Evolutionary conservation across 2,888 invertebrate genomes (phyloP).

Genomic region (Acanthopleura granulata): DNA sequence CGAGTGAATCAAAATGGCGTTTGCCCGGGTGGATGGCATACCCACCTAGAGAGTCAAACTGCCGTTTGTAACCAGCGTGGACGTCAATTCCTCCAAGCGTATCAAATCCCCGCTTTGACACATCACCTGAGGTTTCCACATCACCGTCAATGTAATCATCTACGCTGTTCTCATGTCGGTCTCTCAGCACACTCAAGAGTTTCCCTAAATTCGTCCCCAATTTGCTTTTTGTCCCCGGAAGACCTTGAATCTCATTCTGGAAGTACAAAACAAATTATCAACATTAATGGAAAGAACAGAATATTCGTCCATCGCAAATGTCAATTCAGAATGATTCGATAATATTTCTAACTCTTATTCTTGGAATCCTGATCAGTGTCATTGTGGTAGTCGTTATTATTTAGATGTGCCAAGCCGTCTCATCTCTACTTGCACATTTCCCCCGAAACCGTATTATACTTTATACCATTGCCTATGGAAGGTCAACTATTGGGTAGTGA

Average conservation of each 20-base stretch:
- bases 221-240: background rate
- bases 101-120: conserved; percentile 4
- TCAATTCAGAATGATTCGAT: too few species aligned
- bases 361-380: too few species aligned
- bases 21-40: background rate
- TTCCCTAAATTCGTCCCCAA: background rate
- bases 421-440: too few species aligned
- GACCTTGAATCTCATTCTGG: background rate
- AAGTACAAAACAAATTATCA: background rate
- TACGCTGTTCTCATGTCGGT: background rate
- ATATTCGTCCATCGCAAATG: too few species aligned
- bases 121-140: background rate
- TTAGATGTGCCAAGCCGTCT: too few species aligned
- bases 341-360: too few species aligned
- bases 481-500: too few species aligned
- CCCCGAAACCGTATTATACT: too few species aligned
- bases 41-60: conserved; percentile 16
- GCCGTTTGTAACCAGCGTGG: background rate
- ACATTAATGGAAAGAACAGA: too few species aligned
- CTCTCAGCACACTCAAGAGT: conserved; percentile 5
- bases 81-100: conserved; percentile 5
- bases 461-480: too few species aligned
- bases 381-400: too few species aligned
- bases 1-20: background rate
- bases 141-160: background rate